Evolutionary conservation across 2,113 vertebrate species (phyloP), one percentile per base, ranked within the genome.

Genomic region (Pseudonaja textilis): DNA sequence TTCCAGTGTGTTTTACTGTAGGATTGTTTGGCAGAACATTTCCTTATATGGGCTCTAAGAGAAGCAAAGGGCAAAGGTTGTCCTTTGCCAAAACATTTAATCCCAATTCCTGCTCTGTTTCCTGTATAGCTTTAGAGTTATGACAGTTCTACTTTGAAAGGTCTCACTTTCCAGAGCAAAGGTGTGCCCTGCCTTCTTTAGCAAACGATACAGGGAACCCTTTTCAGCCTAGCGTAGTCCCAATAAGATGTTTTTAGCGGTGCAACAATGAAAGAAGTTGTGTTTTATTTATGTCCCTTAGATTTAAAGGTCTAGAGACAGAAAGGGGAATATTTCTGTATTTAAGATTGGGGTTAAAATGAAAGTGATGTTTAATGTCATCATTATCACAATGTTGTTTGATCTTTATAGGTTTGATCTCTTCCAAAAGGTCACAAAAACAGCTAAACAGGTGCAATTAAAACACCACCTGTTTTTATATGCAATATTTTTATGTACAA

Each of bases 21-120:
- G 85, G 56, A 10, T 95, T 91, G 90, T 95, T 96, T 94, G 91
- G 92, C 90, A 93, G 87, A 93, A 96, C 92, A 97, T 96, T 94
- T 88, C 97, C 96, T 95, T 96, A 97, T 96, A 96, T 94, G 96
- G 96, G 69, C 88, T 95, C 95, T 90, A 90, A 95, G 92, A 94
- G 91, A 94, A 94, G 39, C n/a, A 4, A 93, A 93, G 64, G 93
- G 90, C 93, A 94, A 96, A 95, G 91, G 87, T 95, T 91, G 94
- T 93, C 47, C 90, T 95, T 93, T 92, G 91, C 87, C 93, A 93
- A 95, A 96, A 96, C 90, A 93, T 95, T 94, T 91, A 92, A 94
- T 93, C 94, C 95, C 92, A 88, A 92, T 93, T 92, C 95, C 59
- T 61, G 95, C 42, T 97, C 97, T 97, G 96, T 94, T 97, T 97